phyloP scores from a whole-genome alignment of 1,140 invertebrate genomes.

The Macrosteles quadrilineatus region DNA sequence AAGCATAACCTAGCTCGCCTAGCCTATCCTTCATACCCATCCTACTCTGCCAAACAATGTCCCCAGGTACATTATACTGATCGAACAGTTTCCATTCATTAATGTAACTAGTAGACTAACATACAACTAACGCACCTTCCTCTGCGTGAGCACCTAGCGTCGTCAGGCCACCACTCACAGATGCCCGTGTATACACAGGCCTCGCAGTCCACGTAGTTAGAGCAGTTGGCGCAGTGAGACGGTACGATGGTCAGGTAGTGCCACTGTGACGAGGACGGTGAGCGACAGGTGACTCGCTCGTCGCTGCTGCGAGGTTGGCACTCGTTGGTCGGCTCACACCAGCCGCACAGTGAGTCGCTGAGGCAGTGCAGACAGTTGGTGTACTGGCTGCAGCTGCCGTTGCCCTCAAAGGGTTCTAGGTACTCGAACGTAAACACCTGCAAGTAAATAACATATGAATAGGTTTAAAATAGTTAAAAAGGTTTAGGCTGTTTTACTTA shows the following conservation, averaged over 20 bases:
- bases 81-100: no score
- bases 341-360: constrained; percentile 85
- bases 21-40: no score
- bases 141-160: constrained; percentile 76
- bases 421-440: constrained; percentile 85
- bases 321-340: constrained; percentile 74
- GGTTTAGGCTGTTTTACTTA: no score
- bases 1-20: no score
- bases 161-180: constrained; percentile 87
- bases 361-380: constrained; percentile 85
- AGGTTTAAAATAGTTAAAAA: no score
- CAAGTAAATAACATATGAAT: no score
- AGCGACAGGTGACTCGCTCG: constrained; percentile 50
- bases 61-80: no score
- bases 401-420: constrained; percentile 77
- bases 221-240: constrained; percentile 80
- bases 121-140: no score
- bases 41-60: no score
- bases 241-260: constrained; percentile 78
- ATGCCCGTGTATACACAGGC: constrained; percentile 66
- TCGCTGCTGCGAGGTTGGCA: constrained; percentile 64
- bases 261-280: constrained; percentile 58
- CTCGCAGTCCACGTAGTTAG: constrained; percentile 84
- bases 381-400: constrained; percentile 76
- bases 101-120: no score